These are phyloP conservation scores for Hepsetus odoe DNA, from an alignment of 2,113 vertebrate genomes.

Conservation along the genomic window DNA sequence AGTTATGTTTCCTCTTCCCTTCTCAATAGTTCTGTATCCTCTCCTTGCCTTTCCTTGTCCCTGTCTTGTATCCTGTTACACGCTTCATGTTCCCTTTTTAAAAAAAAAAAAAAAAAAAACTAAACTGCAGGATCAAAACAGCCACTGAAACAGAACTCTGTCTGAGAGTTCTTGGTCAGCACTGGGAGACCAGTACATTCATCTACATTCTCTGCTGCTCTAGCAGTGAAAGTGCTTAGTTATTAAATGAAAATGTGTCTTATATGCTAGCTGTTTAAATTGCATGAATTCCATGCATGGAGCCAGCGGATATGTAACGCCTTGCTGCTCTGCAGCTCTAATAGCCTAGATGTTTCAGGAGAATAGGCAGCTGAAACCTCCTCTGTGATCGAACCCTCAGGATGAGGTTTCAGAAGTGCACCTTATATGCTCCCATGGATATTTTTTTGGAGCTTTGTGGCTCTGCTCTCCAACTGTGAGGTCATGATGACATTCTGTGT, in stretches of 20 bases:
- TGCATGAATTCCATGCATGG: constrained; percentile 12
- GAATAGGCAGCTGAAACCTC: constrained; percentile 30
- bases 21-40: constrained; percentile 10
- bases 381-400: background rate
- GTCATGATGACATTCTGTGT: constrained; percentile 58
- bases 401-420: constrained; percentile 35
- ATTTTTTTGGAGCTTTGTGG: constrained; percentile 48
- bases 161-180: constrained; percentile 59
- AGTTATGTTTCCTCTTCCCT: background rate
- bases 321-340: constrained; percentile 5
- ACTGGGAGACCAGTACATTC: background rate
- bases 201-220: constrained; percentile 15
- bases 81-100: constrained; percentile 21
- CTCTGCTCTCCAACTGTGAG: constrained; percentile 14
- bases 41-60: constrained; percentile 2
- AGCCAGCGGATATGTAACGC: constrained; percentile 6
- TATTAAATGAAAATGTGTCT: background rate
- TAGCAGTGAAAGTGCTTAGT: constrained; percentile 8
- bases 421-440: constrained; percentile 23
- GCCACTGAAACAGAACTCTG: constrained; percentile 27
- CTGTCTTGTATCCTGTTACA: constrained; percentile 20
- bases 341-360: constrained; percentile 36
- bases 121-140: constrained; percentile 26
- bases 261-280: background rate
- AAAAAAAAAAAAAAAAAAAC: background rate